Evolutionary conservation across 2,113 vertebrate genomes (phyloP).

Genomic region (Sceloporus tristichus): DNA sequence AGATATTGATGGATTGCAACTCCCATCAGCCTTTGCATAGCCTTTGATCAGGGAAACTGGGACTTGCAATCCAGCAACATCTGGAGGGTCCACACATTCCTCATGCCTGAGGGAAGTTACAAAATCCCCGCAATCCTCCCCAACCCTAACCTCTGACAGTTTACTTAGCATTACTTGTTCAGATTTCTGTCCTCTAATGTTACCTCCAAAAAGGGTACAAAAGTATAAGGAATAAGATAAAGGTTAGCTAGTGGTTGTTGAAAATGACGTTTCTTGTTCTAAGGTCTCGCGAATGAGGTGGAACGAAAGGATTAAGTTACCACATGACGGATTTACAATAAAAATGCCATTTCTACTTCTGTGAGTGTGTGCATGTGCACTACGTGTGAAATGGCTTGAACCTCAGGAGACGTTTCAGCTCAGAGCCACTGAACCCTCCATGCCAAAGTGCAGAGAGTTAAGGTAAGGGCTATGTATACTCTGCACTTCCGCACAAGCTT

Average conservation of each 20-base stretch:
- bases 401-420: not conserved
- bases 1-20: no score
- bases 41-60: no score
- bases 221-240: not conserved
- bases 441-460: not conserved
- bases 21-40: no score
- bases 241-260: not conserved
- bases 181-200: no score
- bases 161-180: no score
- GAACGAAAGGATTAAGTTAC: not conserved
- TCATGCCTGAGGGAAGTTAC: no score
- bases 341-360: not conserved
- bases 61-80: no score
- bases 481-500: slow-evolving; percentile 15
- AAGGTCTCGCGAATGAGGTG: not conserved
- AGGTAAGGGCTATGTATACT: not conserved
- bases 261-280: not conserved
- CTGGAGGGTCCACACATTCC: no score
- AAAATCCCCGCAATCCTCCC: not conserved
- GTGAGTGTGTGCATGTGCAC: not conserved
- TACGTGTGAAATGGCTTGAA: not conserved
- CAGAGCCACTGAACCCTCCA: not conserved
- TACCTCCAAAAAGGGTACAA: not conserved
- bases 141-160: no score
- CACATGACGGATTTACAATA: not conserved